Conservation (phyloP, 2,888 invertebrate genomes). For the Patella depressa region DNA sequence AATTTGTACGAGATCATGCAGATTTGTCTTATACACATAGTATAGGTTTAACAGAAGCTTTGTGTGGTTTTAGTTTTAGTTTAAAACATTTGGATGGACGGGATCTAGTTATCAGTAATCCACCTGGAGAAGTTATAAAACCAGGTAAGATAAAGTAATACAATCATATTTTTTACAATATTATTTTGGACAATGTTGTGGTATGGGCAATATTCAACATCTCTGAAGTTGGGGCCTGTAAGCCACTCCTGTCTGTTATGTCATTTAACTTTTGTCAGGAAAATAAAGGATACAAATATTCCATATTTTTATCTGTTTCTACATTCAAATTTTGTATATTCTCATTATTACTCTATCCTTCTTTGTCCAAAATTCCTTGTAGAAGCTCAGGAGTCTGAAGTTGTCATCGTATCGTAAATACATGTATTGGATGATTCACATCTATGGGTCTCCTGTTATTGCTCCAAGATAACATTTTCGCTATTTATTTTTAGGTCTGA, state of each 20-base stretch:
- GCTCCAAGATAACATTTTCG: background rate
- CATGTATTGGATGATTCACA: background rate
- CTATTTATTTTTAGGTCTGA: slow-evolving; percentile 67
- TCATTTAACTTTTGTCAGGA: too few species aligned
- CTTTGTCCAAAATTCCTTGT: too few species aligned
- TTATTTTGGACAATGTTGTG: too few species aligned
- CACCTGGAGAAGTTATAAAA: slow-evolving; percentile 86
- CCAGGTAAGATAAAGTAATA: slow-evolving; percentile 77
- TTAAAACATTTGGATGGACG: slow-evolving; percentile 92
- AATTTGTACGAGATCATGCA: slow-evolving; percentile 83
- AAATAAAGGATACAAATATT: too few species aligned
- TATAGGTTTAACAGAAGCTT: slow-evolving; percentile 87
- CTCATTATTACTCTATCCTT: too few species aligned
- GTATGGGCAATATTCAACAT: too few species aligned
- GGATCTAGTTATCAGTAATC: slow-evolving; percentile 83
- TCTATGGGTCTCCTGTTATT: background rate
- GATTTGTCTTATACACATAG: slow-evolving; percentile 79
- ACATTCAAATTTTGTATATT: too few species aligned
- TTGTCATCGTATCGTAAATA: background rate
- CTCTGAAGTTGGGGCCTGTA: too few species aligned
- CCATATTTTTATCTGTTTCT: too few species aligned
- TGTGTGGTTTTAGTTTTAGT: slow-evolving; percentile 89
- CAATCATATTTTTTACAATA: too few species aligned
- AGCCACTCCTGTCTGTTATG: too few species aligned
- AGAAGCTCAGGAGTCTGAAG: too few species aligned